Base-by-base conservation (phyloP, 2,113 vertebrate genomes). In the Spea multiplicata region DNA sequence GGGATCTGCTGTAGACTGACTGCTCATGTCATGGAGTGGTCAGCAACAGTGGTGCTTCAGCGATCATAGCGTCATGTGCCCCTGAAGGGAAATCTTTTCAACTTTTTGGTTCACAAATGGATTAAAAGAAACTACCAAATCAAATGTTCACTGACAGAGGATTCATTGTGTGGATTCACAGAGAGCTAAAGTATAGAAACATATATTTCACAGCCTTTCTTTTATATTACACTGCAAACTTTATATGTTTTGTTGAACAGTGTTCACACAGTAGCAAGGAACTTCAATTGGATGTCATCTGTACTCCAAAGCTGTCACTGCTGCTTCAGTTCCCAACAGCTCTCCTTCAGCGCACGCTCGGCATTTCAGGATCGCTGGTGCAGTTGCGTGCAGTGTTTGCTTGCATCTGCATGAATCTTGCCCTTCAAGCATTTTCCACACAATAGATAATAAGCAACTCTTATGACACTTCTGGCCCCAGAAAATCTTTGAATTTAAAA, bases 281-380 rank as follows among this genome's bases (percentile, higher is more conserved):
- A 45, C 44, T 65, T 50, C 8, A 44, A 47, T 52, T 47, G 17
- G 7, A 6, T 61, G 71, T 47, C 65, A 64, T 74, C 59, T 74
- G 73, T 61, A 30, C 16, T 30, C 48, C 49, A 74, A 64, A 50
- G n/a, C 47, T 49, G 73, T 50, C 71, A 44, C 52, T 44, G 4
- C 44, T 3, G 12, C 30, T 55, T 71, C 50, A 72, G 52, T 55
- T 12, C 30, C 45, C 46, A 50, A 53, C 69, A 44, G 69, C 50
- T 5, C 45, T 50, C 44, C 55, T 44, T 6, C 30, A 55, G 14
- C 52, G 44, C 13, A 13, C 45, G 2, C 9, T 7, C 16, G 10
- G 50, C 30, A 73, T 16, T 53, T 61, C 59, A 45, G 71, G 45
- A 74, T n/a, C 9, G 44, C 53, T 61, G 44, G 52, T 10, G 14